phyloP scores from a whole-genome alignment of 92 coral and sea anemone species.

The Porites evermanni region DNA sequence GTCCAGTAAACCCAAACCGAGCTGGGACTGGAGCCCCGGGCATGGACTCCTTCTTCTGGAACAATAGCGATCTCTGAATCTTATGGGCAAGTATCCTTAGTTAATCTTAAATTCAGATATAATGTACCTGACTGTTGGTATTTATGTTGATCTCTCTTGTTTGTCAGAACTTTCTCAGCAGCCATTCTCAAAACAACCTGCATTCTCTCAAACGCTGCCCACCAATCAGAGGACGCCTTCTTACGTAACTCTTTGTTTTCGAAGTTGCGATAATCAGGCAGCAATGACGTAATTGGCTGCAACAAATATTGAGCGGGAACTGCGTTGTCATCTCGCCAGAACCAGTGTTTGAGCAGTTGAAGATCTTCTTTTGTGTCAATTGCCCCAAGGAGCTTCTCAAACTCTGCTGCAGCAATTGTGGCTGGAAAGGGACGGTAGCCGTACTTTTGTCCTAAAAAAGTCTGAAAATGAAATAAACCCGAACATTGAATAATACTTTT shows the following conservation, averaged over 20 bases:
- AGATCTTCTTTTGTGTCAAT: slow-evolving; percentile 73
- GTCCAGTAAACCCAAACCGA: too few relatives aligned
- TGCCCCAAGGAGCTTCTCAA: slow-evolving; percentile 76
- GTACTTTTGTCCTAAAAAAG: slow-evolving; percentile 97
- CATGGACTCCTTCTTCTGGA: too few relatives aligned
- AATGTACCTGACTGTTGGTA: slow-evolving; percentile 91
- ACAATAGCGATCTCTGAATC: background rate
- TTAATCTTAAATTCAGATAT: too few relatives aligned
- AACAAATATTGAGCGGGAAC: slow-evolving; percentile 91
- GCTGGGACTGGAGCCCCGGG: too few relatives aligned
- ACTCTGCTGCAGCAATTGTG: slow-evolving; percentile 79
- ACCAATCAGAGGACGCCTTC: slow-evolving; percentile 93
- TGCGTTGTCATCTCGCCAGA: slow-evolving; percentile 82
- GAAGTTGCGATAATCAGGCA: slow-evolving; percentile 93
- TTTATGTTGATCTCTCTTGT: slow-evolving; percentile 72
- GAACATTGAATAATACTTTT: too few relatives aligned
- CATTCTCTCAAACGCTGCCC: slow-evolving; percentile 95
- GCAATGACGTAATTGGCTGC: slow-evolving; percentile 88
- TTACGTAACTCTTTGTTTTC: slow-evolving; percentile 80
- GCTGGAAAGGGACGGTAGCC: slow-evolving; percentile 99
- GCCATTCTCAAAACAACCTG: slow-evolving; percentile 87
- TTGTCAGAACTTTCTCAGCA: slow-evolving; percentile 78
- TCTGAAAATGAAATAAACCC: slow-evolving; percentile 51
- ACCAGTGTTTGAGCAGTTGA: slow-evolving; percentile 79
- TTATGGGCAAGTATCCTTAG: background rate